Base-by-base conservation (phyloP, 2,797 vertebrate genomes). In the Semotilus atromaculatus region DNA sequence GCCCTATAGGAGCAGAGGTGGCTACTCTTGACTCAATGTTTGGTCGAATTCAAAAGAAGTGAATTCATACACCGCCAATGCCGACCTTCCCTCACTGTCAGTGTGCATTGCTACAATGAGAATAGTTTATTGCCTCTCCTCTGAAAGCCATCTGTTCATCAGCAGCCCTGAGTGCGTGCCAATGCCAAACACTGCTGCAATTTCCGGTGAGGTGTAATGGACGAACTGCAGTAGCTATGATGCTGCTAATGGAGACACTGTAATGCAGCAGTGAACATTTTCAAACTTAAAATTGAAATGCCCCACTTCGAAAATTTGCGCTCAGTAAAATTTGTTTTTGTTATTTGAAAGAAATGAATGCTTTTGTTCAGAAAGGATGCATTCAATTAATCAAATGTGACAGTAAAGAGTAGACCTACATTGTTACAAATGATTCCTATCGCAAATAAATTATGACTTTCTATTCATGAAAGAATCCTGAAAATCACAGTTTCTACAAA, bases 91-190 rank as follows among this genome's bases (percentile, higher is more conserved):
- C 16, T 58, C 48, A 43, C 34, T 31, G 34, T 26, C 48, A 40
- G 66, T 71, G 34, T 71, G 29, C 8, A 34, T 48, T 31, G 45
- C 77, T n/a, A 80, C 29, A 51, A 7, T 67, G 60, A 80, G 21
- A 80, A 43, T 34, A 58, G 66, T 40, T 81, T 23, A 75, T 64
- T 75, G 81, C 19, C 29, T 83, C 21, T 75, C 53, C 36, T 72
- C 38, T 62, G 81, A 82, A 64, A 82, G 55, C 58, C 81, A 75
- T 82, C 71, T 64, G 55, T 73, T 72, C 71, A 74, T 64, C 81
- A 73, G 43, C 29, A 36, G 55, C 40, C 29, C 29, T 62, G 38
- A 73, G 81, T 82, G 55, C 48, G 21, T 74, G 70, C 40, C 55
- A 82, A 36, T 74, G 81, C 40, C 70, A 74, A 64, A 64, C 55